Evolutionary conservation across 2,888 invertebrate species (phyloP).

Genomic region (Spialia ferax): DNA sequence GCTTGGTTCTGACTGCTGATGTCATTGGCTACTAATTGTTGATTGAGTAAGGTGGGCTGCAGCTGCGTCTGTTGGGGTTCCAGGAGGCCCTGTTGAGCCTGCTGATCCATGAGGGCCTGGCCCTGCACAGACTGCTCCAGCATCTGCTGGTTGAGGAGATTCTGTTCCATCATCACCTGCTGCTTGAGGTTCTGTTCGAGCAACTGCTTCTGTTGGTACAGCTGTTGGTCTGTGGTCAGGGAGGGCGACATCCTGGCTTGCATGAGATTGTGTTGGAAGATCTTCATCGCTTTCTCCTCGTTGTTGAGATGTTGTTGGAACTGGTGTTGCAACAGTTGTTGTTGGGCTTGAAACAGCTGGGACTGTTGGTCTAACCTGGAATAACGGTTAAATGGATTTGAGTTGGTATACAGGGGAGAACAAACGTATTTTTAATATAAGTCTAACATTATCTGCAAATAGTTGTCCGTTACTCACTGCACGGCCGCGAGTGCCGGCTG

Average conservation of each 20-base stretch:
- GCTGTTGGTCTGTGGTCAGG: constrained; percentile 63
- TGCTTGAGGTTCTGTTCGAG: constrained; percentile 72
- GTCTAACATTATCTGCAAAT: constrained; percentile 26
- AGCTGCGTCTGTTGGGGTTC: constrained; percentile 68
- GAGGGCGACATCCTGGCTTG: constrained; percentile 80
- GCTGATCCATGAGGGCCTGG: constrained; percentile 70
- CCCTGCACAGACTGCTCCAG: constrained; percentile 73
- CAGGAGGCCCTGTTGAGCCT: constrained; percentile 62
- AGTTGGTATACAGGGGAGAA: background rate
- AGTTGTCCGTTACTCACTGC: constrained; percentile 69
- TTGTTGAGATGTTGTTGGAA: constrained; percentile 83
- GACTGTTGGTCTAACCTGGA: constrained; percentile 77
- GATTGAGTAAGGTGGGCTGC: constrained; percentile 67
- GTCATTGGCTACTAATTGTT: constrained; percentile 70
- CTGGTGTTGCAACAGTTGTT: constrained; percentile 83
- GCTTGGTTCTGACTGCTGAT: constrained; percentile 80
- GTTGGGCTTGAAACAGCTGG: constrained; percentile 78
- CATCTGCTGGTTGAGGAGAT: constrained; percentile 79
- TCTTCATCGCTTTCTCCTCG: constrained; percentile 84
- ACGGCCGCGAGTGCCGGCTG: constrained; percentile 64
- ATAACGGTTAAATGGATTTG: constrained; percentile 13
- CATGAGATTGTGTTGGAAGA: constrained; percentile 86
- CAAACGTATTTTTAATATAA: constrained; percentile 28
- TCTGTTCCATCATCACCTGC: constrained; percentile 80
- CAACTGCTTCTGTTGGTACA: constrained; percentile 66